A percentile compares a stretch with the other conserved stretches of the same genome.
These are phyloP conservation scores for Naso thynnoides DNA, from an alignment of 2,797 vertebrate genomes.

Conservation along the genomic window DNA sequence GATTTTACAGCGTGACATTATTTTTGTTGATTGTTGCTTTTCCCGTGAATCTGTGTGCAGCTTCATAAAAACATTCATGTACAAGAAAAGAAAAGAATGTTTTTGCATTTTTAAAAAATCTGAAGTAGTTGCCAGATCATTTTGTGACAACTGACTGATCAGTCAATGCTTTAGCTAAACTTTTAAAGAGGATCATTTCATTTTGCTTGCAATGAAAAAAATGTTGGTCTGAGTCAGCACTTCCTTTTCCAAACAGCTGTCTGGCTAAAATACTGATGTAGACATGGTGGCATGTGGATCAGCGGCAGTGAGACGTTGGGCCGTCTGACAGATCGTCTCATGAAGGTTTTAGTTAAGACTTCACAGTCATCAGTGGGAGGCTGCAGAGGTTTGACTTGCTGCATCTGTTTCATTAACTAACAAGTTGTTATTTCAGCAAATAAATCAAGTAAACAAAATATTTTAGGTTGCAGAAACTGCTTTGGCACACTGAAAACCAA, in stretches of 20 bases:
- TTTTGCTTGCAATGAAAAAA: not conserved
- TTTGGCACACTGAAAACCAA: not conserved
- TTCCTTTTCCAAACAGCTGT: not conserved
- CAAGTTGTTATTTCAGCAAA: not conserved
- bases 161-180: not conserved
- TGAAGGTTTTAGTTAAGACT: not conserved
- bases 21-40: not conserved
- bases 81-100: not conserved
- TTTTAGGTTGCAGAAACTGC: not conserved
- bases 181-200: not conserved
- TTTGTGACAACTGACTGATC: no score
- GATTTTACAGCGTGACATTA: not conserved
- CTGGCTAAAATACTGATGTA: not conserved
- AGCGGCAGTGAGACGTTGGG: not conserved
- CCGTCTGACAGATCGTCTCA: no score
- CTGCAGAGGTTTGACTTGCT: not conserved
- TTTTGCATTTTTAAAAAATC: not conserved
- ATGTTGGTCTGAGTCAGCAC: not conserved
- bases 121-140: no score
- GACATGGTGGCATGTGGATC: not conserved
- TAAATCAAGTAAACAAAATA: not conserved
- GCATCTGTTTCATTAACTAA: not conserved
- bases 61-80: not conserved
- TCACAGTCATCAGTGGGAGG: not conserved
- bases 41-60: not conserved